Evolutionary conservation across 1,140 invertebrate species (phyloP), one percentile per base, ranked within the genome.

Genomic region (Plectrocnemia conspersa): DNA sequence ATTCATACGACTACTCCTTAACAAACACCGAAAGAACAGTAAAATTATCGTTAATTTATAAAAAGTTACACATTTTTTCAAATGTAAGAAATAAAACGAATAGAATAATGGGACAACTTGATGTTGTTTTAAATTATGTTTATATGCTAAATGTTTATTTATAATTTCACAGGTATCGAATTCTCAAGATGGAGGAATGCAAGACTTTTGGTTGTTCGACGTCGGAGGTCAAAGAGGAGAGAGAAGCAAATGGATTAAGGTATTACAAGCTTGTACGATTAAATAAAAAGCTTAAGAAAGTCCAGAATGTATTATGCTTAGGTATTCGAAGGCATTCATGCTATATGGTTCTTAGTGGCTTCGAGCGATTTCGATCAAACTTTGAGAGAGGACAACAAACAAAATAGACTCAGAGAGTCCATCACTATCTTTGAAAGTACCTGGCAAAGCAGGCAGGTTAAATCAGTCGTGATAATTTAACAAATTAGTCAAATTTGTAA

Each of bases 191-290:
- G n/a, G n/a, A n/a, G n/a, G n/a, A n/a, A n/a, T n/a, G n/a, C 82
- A 85, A 58, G 74, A 79, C 16, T 87, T 88, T 67, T 84, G 82
- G 75, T 85, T 88, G 85, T 87, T 82, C 60, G 86, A 88, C 62
- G 85, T 88, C 1, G 86, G 86, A 0, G 90, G 90, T 0, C 90
- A 93, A 69, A 71, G 85, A 54, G 88, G 88, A 9, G 86, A 91
- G 66, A 71, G 89, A 19, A 85, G 84, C 62, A 89, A 89, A 67
- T 91, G 88, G 89, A 89, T 89, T 56, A 84, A 87, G 66, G 81
- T 83, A 60, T 63, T 7, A 29, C n/a, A 29, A 29, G 27, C 27
- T 29, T 7, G n/a, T 29, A 29, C 7, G n/a, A n/a, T 7, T n/a
- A n/a, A 29, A n/a, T 29, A 7, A n/a, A 29, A 29, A 29, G n/a